Percentiles rank a stretch among this genome's conserved stretches.
Evolutionary conservation across 1,140 invertebrate genomes (phyloP).

Genomic region (Calliphora vicina): DNA sequence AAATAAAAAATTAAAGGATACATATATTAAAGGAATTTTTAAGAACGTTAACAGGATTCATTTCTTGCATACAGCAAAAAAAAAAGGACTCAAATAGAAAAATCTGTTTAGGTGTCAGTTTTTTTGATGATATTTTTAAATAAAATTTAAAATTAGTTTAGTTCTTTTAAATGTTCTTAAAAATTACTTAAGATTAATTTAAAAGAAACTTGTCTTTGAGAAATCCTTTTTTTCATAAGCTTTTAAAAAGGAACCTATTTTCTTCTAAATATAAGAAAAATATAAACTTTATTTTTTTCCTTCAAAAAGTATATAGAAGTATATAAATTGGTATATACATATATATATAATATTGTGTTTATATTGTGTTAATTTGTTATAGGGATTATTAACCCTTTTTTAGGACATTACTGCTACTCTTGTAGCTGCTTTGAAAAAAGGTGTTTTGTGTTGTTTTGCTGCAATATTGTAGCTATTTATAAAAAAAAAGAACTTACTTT

Average conservation of each 20-base stretch:
- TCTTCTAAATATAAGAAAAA: no score
- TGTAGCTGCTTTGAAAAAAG: neutral
- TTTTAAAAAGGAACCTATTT: no score
- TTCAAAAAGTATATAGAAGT: no score
- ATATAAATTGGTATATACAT: neutral
- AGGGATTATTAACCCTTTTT: conserved; percentile 31
- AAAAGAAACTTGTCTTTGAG: neutral
- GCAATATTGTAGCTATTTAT: neutral
- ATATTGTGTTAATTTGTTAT: conserved; percentile 27
- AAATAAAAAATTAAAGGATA: no score
- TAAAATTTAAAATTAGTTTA: neutral
- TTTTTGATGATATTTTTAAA: neutral
- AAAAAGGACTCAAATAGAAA: neutral
- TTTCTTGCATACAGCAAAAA: neutral
- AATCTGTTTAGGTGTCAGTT: neutral
- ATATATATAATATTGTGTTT: conserved; percentile 11
- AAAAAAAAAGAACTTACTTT: neutral
- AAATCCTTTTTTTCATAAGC: neutral
- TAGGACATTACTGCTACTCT: conserved; percentile 10
- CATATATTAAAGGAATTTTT: no score
- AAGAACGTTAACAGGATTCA: neutral
- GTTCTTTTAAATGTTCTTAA: neutral
- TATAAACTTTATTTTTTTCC: no score
- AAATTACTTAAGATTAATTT: neutral
- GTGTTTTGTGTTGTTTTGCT: neutral